Evolutionary conservation across 2,888 invertebrate species (phyloP), one percentile per base, ranked within the genome.

Genomic region (Coenonympha arcania): DNA sequence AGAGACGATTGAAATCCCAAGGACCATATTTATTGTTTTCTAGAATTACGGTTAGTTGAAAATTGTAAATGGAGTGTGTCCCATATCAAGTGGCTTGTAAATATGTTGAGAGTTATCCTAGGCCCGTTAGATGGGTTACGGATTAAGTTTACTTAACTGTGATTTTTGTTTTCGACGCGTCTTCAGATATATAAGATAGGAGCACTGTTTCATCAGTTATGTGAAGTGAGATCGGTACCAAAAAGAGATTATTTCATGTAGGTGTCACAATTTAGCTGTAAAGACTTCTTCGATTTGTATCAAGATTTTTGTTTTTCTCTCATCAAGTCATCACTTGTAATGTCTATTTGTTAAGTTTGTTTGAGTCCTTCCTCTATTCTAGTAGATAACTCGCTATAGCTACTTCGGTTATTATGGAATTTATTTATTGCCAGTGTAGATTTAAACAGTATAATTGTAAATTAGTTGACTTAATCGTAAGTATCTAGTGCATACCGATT

Each of bases 181-280:
- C 71, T 70, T 69, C 71, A 72, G 64, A 69, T 74, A 63, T 73
- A 61, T 74, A 74, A 76, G 71, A 70, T 76, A 70, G 66, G 73
- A 73, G 69, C 58, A 58, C 66, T 59, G 68, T 62, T 68, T 70
- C 59, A 68, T 71, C 75, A 69, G 73, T 71, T 73, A 70, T 74
- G 71, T 75, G 67, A 79, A 84, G 84, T 85, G 85, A 85, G 85
- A 85, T 79, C 76, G 73, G 74, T 83, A 84, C 85, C 85, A 84
- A 85, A 85, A 85, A 84, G 79, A 82, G 81, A 84, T 85, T 82
- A 79, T 76, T 73, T 73, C 73, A 70, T 62, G 60, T 76, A 77
- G 73, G 64, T 71, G 68, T 76, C 74, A 70, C 69, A 68, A 63
- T 69, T 66, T 76, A 81, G 76, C 66, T 65, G 63, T 71, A 70